A percentile compares a stretch with the other conserved stretches of the same genome.
Evolutionary conservation across 2,797 vertebrate species (phyloP).

Genomic region (Anniella stebbinsi): DNA sequence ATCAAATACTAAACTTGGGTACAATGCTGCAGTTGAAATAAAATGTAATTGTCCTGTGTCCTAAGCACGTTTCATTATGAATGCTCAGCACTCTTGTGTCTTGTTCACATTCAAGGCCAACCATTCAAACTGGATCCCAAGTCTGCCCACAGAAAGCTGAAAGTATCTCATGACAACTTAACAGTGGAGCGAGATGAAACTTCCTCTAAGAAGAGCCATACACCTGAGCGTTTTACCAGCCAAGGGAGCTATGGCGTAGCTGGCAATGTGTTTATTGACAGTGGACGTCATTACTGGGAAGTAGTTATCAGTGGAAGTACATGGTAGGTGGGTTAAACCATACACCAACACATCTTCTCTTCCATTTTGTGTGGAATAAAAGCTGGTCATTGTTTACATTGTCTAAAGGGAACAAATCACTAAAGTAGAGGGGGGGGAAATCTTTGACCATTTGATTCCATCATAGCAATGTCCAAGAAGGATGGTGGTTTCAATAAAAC

Average conservation of each 20-base stretch:
- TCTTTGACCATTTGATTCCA: conserved; percentile 32
- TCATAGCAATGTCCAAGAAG: fast-evolving
- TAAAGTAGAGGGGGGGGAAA: conserved; percentile 25
- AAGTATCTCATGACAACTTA: conserved; percentile 96
- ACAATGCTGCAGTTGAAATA: neutral
- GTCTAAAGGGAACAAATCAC: neutral
- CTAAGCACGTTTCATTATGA: conserved; percentile 27
- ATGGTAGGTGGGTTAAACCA: conserved; percentile 82
- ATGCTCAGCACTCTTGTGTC: conserved; percentile 45
- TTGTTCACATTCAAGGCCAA: conserved; percentile 83
- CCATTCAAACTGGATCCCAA: conserved; percentile 98
- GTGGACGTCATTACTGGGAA: conserved; percentile 98
- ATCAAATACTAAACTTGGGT: neutral
- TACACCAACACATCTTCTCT: neutral
- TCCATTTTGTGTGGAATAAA: neutral
- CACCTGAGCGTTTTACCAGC: conserved; percentile 94
- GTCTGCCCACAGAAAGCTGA: conserved; percentile 94
- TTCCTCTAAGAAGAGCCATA: conserved; percentile 96
- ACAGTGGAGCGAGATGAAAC: conserved; percentile 97
- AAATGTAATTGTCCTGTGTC: conserved; percentile 25
- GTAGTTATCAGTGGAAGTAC: conserved; percentile 97
- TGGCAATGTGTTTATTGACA: conserved; percentile 97
- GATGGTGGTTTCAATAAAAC: neutral
- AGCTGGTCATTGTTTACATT: neutral
- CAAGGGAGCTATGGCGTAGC: conserved; percentile 95